These are phyloP conservation scores for Bos indicus DNA, from an alignment of 2,113 vertebrate species.

Conservation along the genomic window DNA sequence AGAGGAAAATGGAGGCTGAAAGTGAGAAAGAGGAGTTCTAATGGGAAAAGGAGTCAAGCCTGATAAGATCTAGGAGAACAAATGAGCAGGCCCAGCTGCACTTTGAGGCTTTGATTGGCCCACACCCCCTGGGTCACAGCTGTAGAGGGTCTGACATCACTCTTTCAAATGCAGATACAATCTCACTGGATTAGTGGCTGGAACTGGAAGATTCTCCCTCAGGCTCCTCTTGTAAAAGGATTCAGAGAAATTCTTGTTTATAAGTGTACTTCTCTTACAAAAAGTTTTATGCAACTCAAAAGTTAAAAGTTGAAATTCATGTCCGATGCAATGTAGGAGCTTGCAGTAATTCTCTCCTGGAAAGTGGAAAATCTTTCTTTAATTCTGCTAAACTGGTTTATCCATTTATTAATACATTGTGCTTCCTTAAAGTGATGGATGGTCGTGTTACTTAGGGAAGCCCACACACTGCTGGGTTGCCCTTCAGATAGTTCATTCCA, in stretches of 20 bases:
- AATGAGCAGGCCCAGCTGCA: conserved; percentile 20
- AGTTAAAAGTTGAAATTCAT: not conserved
- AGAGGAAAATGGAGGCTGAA: not conserved
- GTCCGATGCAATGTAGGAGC: not conserved
- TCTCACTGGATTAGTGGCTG: conserved; percentile 15
- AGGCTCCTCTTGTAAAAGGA: not conserved
- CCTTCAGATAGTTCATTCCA: conserved; percentile 35
- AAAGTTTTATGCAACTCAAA: conserved; percentile 8
- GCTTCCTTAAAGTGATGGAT: not conserved
- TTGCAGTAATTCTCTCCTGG: not conserved
- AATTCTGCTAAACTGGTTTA: conserved; percentile 14
- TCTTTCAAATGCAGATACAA: conserved; percentile 41
- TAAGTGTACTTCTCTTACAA: not conserved
- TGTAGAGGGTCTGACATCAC: conserved; percentile 12
- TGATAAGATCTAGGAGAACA: conserved; percentile 40
- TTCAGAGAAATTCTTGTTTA: not conserved
- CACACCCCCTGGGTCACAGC: conserved; percentile 22
- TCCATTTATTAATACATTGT: conserved; percentile 2
- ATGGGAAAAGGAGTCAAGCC: not conserved
- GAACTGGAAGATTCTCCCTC: conserved; percentile 23
- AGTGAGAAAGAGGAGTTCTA: not conserved
- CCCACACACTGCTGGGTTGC: not conserved
- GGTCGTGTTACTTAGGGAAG: not conserved
- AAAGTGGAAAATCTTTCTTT: conserved; percentile 16
- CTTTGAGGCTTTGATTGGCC: conserved; percentile 11